Evolutionary conservation across 2,113 vertebrate genomes (phyloP).

Genomic region (Urocynchramus pylzowi): DNA sequence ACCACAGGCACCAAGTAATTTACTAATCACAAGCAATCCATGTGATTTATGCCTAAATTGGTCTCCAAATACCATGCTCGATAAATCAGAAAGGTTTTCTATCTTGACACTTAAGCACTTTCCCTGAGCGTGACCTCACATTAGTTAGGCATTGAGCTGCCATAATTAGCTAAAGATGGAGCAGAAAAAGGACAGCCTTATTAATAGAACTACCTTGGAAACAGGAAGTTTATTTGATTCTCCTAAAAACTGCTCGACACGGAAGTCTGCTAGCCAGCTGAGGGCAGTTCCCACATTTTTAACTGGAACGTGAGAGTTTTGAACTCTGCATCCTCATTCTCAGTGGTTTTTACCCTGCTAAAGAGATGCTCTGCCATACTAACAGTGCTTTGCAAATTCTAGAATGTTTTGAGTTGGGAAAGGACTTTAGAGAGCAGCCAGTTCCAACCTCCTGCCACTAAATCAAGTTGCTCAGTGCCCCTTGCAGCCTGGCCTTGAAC

Average conservation of each 20-base stretch:
- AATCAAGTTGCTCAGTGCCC: not conserved
- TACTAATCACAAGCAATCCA: not conserved
- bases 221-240: conserved; percentile 21
- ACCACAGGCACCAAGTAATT: not conserved
- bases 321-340: not conserved
- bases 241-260: not conserved
- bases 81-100: not conserved
- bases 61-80: not conserved
- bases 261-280: not conserved
- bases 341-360: not conserved
- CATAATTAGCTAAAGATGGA: not conserved
- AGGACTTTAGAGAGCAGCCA: not conserved
- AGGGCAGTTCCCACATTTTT: not conserved
- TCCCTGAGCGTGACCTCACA: not conserved
- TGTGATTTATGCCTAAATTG: conserved; percentile 12
- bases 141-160: not conserved
- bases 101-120: not conserved
- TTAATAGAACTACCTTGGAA: conserved; percentile 43
- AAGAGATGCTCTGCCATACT: not conserved
- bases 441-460: not conserved
- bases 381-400: not conserved
- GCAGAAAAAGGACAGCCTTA: not conserved
- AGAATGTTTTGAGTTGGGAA: not conserved
- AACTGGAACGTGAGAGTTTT: not conserved
- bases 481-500: not conserved